These are phyloP conservation scores for Menura novaehollandiae DNA, from an alignment of 2,113 vertebrate genomes.

Conservation along the genomic window DNA sequence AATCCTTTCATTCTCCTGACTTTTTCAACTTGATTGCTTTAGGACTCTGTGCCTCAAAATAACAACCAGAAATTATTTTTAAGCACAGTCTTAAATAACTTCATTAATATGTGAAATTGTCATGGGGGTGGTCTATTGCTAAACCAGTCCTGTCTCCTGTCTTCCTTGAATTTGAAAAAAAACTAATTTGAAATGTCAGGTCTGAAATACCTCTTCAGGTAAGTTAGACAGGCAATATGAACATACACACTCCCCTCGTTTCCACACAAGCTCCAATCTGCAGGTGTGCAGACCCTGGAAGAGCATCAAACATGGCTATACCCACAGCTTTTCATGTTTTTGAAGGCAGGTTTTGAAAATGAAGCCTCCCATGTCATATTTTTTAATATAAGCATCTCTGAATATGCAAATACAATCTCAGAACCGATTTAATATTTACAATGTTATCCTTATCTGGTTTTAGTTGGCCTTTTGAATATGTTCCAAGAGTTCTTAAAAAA, in stretches of 20 bases:
- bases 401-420: neutral
- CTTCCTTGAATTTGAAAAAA: neutral
- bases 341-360: neutral
- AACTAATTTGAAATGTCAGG: neutral
- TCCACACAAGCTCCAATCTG: neutral
- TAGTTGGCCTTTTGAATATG: neutral
- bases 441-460: neutral
- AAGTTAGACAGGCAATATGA: neutral
- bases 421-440: neutral
- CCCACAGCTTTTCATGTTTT: neutral
- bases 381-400: neutral
- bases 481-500: neutral
- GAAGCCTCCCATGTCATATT: neutral
- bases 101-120: neutral
- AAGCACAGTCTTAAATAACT: neutral
- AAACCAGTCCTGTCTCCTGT: neutral
- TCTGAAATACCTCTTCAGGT: neutral
- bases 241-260: accelerated
- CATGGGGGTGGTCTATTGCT: no score
- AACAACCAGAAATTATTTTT: neutral
- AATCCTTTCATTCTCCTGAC: neutral
- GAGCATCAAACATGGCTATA: neutral
- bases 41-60: neutral
- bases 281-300: no score
- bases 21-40: neutral